Evolutionary conservation across 2,797 vertebrate species (phyloP).

Genomic region (Galaxias olidus): DNA sequence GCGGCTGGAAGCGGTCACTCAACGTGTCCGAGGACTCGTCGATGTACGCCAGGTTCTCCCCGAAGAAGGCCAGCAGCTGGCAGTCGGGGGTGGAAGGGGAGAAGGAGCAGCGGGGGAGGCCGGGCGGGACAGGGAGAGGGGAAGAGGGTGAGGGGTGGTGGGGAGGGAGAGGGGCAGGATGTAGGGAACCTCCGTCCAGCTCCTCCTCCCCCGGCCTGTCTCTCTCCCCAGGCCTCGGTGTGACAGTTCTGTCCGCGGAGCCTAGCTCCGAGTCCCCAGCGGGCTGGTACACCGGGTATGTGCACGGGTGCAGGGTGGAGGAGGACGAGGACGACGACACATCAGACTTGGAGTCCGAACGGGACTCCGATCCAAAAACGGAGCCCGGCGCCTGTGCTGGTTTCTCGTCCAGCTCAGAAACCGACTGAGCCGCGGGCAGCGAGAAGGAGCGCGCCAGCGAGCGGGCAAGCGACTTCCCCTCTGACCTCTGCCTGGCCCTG

Average conservation of each 20-base stretch:
- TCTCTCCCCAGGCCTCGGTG: slow-evolving; percentile 1
- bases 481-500: slow-evolving; percentile 25
- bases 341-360: slow-evolving; percentile 69
- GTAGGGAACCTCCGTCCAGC: not conserved
- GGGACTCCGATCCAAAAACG: slow-evolving; percentile 61
- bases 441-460: slow-evolving; percentile 59
- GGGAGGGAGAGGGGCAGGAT: slow-evolving; percentile 22
- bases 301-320: slow-evolving; percentile 31
- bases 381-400: slow-evolving; percentile 38
- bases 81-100: slow-evolving; percentile 43
- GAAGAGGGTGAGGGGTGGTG: slow-evolving; percentile 20
- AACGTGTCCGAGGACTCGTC: slow-evolving; percentile 89
- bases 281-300: slow-evolving; percentile 21
- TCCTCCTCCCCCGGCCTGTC: not conserved
- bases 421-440: slow-evolving; percentile 56
- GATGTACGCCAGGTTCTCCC: slow-evolving; percentile 89
- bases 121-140: slow-evolving; percentile 23
- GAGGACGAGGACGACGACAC: slow-evolving; percentile 41
- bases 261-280: too few species aligned
- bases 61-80: slow-evolving; percentile 82
- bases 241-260: not conserved
- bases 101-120: slow-evolving; percentile 34
- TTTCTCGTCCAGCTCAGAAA: slow-evolving; percentile 47
- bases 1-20: slow-evolving; percentile 72
- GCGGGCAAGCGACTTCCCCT: slow-evolving; percentile 26